Evolutionary conservation across 1,140 invertebrate genomes (phyloP), one percentile per base, ranked within the genome.

Genomic region (Caenorhabditis inopinata): DNA sequence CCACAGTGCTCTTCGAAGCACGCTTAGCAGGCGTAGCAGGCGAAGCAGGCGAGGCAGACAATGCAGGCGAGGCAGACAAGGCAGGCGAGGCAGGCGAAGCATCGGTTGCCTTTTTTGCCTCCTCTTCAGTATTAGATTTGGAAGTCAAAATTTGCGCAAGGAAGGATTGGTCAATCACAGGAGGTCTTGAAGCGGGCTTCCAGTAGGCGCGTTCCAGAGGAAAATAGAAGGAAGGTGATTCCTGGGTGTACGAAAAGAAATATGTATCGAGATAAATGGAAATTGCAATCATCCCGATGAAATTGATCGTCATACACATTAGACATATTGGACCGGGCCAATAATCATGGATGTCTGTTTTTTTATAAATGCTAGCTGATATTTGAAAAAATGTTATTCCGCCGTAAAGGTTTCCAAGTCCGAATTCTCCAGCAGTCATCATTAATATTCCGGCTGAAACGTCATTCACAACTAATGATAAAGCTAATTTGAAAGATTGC

Each of bases 381-480:
- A 68, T 14, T 68, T 68, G 58, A 21, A 68, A 68, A n/a, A 68
- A 68, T 21, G n/a, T 9, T 1, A 38, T 68, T 21, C 58, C 58
- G n/a, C 38, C 29, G 21, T 68, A 68, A 4, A 68, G n/a, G 23
- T 18, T 68, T 21, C 58, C 58, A n/a, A 68, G 38, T 38, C 58
- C 58, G n/a, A 68, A 68, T 68, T 68, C 58, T 42, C 58, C 58
- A 21, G 32, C 29, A 38, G 32, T 18, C 58, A 68, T 68, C 32
- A 38, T 21, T 21, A 68, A 18, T 4, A 68, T 38, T 21, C 58
- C 58, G 21, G 38, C 58, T 68, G 32, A 6, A 38, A 68, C n/a
- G n/a, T n/a, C n/a, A n/a, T n/a, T n/a, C n/a, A n/a, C n/a, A n/a
- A n/a, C n/a, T n/a, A 29, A 68, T 21, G 11, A n/a, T 7, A 42